Evolutionary conservation across 2,797 vertebrate genomes (phyloP).

Genomic region (Siniperca undulata): DNA sequence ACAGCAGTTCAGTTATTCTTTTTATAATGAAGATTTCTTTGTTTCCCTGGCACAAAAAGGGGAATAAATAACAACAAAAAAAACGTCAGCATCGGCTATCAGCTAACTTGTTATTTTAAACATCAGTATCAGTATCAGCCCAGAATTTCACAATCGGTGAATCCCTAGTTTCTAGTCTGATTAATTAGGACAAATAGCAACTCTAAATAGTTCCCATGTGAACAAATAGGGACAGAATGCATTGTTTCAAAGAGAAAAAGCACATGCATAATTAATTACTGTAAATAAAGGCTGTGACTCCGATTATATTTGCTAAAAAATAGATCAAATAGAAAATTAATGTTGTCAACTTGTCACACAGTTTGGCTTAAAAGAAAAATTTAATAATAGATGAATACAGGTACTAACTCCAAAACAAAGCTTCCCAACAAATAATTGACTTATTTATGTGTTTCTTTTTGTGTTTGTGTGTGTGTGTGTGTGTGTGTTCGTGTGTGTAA

Average conservation of each 20-base stretch:
- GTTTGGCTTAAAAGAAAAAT: slow-evolving; percentile 28
- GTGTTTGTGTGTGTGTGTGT: slow-evolving; percentile 24
- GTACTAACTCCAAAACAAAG: slow-evolving; percentile 27
- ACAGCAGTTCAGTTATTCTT: no score
- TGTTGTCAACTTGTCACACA: slow-evolving; percentile 46
- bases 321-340: slow-evolving; percentile 62
- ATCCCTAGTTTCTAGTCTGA: slow-evolving; percentile 20
- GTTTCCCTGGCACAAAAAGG: no score
- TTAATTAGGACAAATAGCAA: slow-evolving; percentile 61
- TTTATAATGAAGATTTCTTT: no score
- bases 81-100: no score
- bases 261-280: slow-evolving; percentile 63
- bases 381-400: slow-evolving; percentile 26
- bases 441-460: background rate
- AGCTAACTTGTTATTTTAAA: no score
- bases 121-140: no score
- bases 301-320: slow-evolving; percentile 58
- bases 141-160: no score
- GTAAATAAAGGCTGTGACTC: slow-evolving; percentile 67
- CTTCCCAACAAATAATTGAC: slow-evolving; percentile 26
- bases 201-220: slow-evolving; percentile 53
- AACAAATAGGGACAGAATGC: slow-evolving; percentile 56
- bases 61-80: no score
- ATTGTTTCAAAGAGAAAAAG: slow-evolving; percentile 60
- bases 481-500: slow-evolving; percentile 10